Conservation (phyloP, 2,797 vertebrate species). For the Remorina albescens region DNA sequence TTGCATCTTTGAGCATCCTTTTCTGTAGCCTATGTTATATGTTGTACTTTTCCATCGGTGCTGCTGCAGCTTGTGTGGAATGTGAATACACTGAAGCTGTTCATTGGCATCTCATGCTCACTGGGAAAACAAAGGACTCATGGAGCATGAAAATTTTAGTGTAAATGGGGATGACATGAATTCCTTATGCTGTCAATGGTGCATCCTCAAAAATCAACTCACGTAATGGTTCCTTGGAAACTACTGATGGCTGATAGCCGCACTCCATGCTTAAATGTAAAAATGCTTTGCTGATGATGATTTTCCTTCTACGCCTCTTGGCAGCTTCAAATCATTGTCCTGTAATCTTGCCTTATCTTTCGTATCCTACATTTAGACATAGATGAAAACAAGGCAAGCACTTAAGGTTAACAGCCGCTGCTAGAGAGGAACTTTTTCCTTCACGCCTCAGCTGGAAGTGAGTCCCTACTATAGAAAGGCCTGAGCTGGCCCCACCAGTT, state of each 20-base stretch:
- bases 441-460: neutral
- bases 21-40: neutral
- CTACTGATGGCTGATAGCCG: slow-evolving; percentile 6
- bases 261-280: slow-evolving; percentile 14
- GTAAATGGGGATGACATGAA: slow-evolving; percentile 34
- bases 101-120: slow-evolving; percentile 50
- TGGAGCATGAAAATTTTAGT: slow-evolving; percentile 55
- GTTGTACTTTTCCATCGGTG: slow-evolving; percentile 56
- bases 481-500: slow-evolving; percentile 23
- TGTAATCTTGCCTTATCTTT: slow-evolving; percentile 44
- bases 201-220: slow-evolving; percentile 14
- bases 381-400: slow-evolving; percentile 1
- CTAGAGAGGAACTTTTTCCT: neutral
- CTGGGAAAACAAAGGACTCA: slow-evolving; percentile 57
- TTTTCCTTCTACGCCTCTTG: slow-evolving; percentile 24
- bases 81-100: slow-evolving; percentile 40
- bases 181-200: slow-evolving; percentile 1
- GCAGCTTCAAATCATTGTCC: slow-evolving; percentile 5
- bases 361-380: slow-evolving; percentile 34
- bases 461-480: neutral
- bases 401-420: slow-evolving; percentile 1
- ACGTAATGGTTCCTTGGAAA: slow-evolving; percentile 7
- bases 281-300: slow-evolving; percentile 30
- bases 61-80: slow-evolving; percentile 51
- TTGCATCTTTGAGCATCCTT: neutral